phyloP scores from a whole-genome alignment of 2,888 invertebrate genomes.

The Ornithoptera alexandrae region DNA sequence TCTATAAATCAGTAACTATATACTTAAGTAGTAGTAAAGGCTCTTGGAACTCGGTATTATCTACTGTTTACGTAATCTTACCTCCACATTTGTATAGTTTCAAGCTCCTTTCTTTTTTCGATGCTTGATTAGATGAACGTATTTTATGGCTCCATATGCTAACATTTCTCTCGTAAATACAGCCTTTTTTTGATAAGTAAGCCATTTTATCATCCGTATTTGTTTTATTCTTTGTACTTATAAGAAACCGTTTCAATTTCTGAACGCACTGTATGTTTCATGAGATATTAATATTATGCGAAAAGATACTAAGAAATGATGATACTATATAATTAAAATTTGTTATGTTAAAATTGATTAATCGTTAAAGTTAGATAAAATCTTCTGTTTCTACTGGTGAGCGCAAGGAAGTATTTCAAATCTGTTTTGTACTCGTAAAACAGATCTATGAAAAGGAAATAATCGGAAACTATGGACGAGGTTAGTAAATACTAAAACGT shows the following conservation, averaged over 20 bases:
- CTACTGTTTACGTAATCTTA: slow-evolving; percentile 31
- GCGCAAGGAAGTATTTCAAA: too few species aligned
- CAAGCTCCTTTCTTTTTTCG: neutral
- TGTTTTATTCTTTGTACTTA: neutral
- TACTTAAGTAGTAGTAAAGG: slow-evolving; percentile 9
- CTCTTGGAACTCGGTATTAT: slow-evolving; percentile 26
- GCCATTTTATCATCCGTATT: slow-evolving; percentile 3
- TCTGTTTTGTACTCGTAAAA: neutral
- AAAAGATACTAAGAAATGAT: neutral
- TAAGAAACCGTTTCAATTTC: neutral
- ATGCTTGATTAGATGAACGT: slow-evolving; percentile 11
- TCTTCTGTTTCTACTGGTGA: too few species aligned
- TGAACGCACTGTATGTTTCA: neutral
- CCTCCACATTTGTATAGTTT: slow-evolving; percentile 27
- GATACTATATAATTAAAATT: too few species aligned
- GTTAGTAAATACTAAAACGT: neutral
- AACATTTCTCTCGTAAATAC: slow-evolving; percentile 2
- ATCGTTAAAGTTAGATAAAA: too few species aligned
- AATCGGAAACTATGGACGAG: too few species aligned
- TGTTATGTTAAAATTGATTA: too few species aligned
- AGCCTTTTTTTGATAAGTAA: slow-evolving; percentile 3
- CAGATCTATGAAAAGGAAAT: neutral
- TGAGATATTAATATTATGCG: neutral
- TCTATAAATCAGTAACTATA: neutral
- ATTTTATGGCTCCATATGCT: neutral